Evolutionary conservation across 1,140 invertebrate species (phyloP).

Genomic region (Leptinotarsa lineolata): DNA sequence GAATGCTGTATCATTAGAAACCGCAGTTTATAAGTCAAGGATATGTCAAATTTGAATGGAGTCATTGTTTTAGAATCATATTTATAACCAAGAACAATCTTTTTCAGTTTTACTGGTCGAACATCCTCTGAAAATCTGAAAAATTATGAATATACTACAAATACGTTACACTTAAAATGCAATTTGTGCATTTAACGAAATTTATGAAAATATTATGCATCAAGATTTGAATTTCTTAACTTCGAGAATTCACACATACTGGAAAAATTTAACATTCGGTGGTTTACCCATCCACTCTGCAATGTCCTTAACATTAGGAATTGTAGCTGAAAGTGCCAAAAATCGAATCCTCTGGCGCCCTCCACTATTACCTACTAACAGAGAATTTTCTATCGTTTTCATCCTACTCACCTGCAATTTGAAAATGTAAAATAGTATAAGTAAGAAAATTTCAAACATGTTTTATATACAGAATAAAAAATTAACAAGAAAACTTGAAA

Average conservation of each 20-base stretch:
- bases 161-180: no score
- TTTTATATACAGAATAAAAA: no score
- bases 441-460: no score
- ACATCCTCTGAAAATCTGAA: slow-evolving; percentile 70
- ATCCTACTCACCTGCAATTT: slow-evolving; percentile 48
- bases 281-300: slow-evolving; percentile 67
- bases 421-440: background rate
- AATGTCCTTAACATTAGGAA: slow-evolving; percentile 78
- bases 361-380: slow-evolving; percentile 11
- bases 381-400: slow-evolving; percentile 48
- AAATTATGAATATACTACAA: slow-evolving; percentile 1
- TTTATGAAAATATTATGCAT: no score
- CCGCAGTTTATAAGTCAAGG: slow-evolving; percentile 74
- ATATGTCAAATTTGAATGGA: slow-evolving; percentile 78
- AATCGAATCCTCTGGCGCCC: slow-evolving; percentile 63
- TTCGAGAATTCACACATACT: slow-evolving; percentile 51
- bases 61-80: slow-evolving; percentile 56
- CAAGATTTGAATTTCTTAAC: no score
- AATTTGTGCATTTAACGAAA: no score
- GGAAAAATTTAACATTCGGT: slow-evolving; percentile 58
- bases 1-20: slow-evolving; percentile 72
- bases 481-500: no score
- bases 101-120: slow-evolving; percentile 73
- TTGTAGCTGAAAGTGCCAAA: slow-evolving; percentile 78
- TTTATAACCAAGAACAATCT: slow-evolving; percentile 73